A percentile compares a stretch with the other conserved stretches of the same genome.
These are phyloP conservation scores for Athene cunicularia DNA, from an alignment of 2,113 vertebrate genomes.

Conservation along the genomic window DNA sequence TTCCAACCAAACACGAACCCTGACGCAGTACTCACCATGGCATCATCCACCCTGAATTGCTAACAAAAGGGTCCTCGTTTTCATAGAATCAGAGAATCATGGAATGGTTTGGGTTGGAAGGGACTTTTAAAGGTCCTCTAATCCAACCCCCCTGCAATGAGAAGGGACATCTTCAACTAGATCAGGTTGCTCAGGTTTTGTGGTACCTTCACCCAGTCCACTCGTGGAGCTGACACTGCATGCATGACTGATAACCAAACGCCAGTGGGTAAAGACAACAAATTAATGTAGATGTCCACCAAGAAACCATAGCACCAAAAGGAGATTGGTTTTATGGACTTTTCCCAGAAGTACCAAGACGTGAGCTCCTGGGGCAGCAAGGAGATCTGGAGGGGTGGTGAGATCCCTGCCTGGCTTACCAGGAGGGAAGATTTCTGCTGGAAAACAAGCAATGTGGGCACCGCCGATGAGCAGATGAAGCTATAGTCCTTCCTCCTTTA, in stretches of 20 bases:
- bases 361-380: neutral
- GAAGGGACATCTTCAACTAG: rapidly evolving
- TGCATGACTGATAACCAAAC: rapidly evolving
- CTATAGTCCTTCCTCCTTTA: neutral
- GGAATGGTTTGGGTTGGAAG: neutral
- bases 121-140: rapidly evolving
- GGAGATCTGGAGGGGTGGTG: too few species aligned
- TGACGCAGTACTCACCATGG: neutral
- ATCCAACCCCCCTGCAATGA: rapidly evolving
- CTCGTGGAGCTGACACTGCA: neutral
- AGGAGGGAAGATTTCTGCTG: neutral
- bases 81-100: rapidly evolving
- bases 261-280: neutral
- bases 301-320: neutral
- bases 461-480: neutral
- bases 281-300: neutral
- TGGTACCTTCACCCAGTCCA: neutral
- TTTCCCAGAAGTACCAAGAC: neutral
- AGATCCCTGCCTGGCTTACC: neutral
- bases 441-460: rapidly evolving
- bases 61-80: neutral
- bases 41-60: neutral
- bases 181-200: neutral
- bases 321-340: neutral
- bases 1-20: neutral